These are phyloP conservation scores for Synodontis membranacea DNA, from an alignment of 2,113 vertebrate species.

Conservation along the genomic window DNA sequence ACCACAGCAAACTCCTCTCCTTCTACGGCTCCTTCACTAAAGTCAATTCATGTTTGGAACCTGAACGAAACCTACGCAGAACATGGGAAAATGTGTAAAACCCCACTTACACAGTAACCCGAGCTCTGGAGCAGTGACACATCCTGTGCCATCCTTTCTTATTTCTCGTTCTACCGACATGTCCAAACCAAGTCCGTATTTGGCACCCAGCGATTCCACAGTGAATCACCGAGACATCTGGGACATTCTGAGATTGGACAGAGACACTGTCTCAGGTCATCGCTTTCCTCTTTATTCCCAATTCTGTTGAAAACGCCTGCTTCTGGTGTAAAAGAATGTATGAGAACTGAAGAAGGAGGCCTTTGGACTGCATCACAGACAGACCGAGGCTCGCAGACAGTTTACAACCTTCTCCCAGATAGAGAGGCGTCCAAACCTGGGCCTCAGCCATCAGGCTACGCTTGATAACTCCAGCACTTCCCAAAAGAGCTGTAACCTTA, in stretches of 20 bases:
- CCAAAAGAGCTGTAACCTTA: slow-evolving; percentile 45
- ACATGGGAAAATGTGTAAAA: background rate
- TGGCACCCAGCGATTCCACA: background rate
- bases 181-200: background rate
- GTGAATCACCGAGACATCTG: background rate
- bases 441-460: slow-evolving; percentile 34
- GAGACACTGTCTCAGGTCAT: slow-evolving; percentile 16
- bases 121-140: background rate
- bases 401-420: slow-evolving; percentile 29
- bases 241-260: slow-evolving; percentile 24
- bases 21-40: no score
- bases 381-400: slow-evolving; percentile 23
- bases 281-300: slow-evolving; percentile 10
- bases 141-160: background rate
- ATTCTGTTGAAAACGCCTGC: slow-evolving; percentile 6
- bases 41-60: background rate
- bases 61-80: background rate
- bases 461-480: slow-evolving; percentile 39
- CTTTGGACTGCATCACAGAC: background rate
- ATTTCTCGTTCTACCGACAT: background rate
- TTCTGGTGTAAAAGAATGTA: slow-evolving; percentile 16
- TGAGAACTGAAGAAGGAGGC: background rate
- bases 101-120: background rate
- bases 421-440: slow-evolving; percentile 36
- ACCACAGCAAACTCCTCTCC: background rate